Conservation (phyloP, 2,888 invertebrate genomes). For the Parthenolecanium corni region DNA sequence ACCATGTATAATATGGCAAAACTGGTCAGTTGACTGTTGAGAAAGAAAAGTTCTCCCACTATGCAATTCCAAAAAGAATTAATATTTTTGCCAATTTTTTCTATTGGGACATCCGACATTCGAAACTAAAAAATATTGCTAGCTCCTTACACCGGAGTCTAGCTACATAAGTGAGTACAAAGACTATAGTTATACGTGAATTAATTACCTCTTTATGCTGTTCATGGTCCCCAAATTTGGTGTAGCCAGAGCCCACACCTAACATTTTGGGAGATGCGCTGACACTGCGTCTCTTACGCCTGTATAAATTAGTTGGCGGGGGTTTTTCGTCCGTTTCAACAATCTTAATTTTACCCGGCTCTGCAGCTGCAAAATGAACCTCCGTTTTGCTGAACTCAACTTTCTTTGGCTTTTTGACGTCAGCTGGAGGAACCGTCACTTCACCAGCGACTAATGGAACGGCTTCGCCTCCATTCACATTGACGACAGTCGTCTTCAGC, state of each 20-base stretch:
- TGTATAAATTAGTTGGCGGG: conserved; percentile 56
- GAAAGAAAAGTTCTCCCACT: no score
- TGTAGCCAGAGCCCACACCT: background rate
- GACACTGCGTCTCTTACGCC: conserved; percentile 28
- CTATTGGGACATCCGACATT: no score
- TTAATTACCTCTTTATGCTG: no score
- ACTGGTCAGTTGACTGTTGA: no score
- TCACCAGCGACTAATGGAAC: background rate
- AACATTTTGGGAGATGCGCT: conserved; percentile 6
- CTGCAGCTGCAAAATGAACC: conserved; percentile 73
- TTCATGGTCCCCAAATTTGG: conserved; percentile 10
- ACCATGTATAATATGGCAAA: no score
- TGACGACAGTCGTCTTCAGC: background rate
- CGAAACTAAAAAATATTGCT: no score
- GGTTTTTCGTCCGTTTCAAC: conserved; percentile 81
- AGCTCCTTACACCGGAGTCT: no score
- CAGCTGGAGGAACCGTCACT: background rate
- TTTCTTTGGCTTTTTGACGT: conserved; percentile 44
- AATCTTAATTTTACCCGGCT: conserved; percentile 73
- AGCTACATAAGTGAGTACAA: no score
- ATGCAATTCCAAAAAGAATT: no score
- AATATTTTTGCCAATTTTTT: no score
- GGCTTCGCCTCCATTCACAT: background rate
- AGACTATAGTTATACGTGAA: no score
- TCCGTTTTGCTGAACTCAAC: conserved; percentile 82